Evolutionary conservation across 1,140 invertebrate species (phyloP), one percentile per base, ranked within the genome.

Genomic region (Psilanteris sp.): DNA sequence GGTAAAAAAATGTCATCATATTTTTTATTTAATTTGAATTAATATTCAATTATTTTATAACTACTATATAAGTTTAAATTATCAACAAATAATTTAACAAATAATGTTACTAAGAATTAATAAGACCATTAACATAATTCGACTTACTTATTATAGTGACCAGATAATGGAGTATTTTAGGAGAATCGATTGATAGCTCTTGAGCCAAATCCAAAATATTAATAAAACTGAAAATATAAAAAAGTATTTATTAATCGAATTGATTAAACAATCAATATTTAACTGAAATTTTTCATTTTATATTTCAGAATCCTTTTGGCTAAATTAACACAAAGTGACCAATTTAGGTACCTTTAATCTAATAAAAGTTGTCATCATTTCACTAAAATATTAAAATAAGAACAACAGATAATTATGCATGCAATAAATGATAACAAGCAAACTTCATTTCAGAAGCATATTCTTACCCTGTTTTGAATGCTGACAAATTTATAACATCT

Each of bases 171-270:
- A 92, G 94, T 27, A 94, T 87, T 76, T 91, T 92, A n/a, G 94
- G 94, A 85, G 95, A 91, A 89, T 95, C 94, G 70, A 94, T 91
- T 29, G 91, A 86, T 75, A 94, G 86, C 78, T 95, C 93, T 36
- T 91, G 90, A 4, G 90, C 90, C 61, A 81, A 77, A 64, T 89
- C 83, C 9, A 93, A 83, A 43, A 92, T 86, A 83, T 92, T 88
- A 41, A 82, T 81, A 24, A 91, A 87, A 32, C 90, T 88, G 64
- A 11, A 78, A 82, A 67, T 20, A 37, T 22, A 16, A 32, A 29
- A 31, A 27, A 32, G n/a, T n/a, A n/a, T n/a, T n/a, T n/a, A n/a
- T n/a, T n/a, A n/a, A n/a, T n/a, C n/a, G n/a, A n/a, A n/a, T n/a
- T n/a, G n/a, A n/a, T n/a, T n/a, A n/a, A n/a, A n/a, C n/a, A n/a